Evolutionary conservation across 1,140 invertebrate genomes (phyloP).

Genomic region (Rhopalosiphum padi): DNA sequence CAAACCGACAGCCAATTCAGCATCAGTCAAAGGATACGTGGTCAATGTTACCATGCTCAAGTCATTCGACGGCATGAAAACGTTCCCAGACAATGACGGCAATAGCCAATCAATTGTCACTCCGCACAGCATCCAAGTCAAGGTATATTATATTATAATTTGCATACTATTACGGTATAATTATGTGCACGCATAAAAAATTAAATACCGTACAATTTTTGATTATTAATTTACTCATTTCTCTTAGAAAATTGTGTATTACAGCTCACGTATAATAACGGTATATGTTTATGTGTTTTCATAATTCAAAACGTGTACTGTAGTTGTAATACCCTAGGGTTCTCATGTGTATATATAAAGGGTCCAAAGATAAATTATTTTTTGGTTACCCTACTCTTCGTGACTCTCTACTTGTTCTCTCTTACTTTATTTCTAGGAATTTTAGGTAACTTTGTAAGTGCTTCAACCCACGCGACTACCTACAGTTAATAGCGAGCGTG

Average conservation of each 20-base stretch:
- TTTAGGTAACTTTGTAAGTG: slow-evolving; percentile 27
- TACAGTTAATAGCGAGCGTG: not conserved
- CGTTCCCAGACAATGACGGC: slow-evolving; percentile 38
- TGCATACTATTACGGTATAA: not conserved
- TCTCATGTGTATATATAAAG: not conserved
- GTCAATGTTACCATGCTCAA: slow-evolving; percentile 76
- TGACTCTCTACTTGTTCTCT: not conserved
- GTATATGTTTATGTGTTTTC: slow-evolving; percentile 20
- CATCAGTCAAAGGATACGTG: slow-evolving; percentile 72
- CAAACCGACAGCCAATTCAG: slow-evolving; percentile 69
- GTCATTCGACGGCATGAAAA: slow-evolving; percentile 68
- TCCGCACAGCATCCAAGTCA: slow-evolving; percentile 62
- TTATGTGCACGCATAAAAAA: not conserved
- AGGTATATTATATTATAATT: slow-evolving; percentile 59
- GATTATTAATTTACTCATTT: not conserved
- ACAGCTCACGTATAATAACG: slow-evolving; percentile 2
- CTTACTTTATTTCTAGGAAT: slow-evolving; percentile 5
- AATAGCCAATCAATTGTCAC: slow-evolving; percentile 59
- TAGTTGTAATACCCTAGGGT: slow-evolving; percentile 20
- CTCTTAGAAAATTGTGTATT: not conserved
- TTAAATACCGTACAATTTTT: not conserved
- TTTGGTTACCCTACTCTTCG: slow-evolving; percentile 24
- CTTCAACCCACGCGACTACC: slow-evolving; percentile 7
- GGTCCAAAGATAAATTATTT: slow-evolving; percentile 43
- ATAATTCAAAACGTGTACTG: slow-evolving; percentile 41